A percentile compares a stretch with the other conserved stretches of the same genome.
Evolutionary conservation across 2,797 vertebrate genomes (phyloP).

Genomic region (Discoglossus pictus): DNA sequence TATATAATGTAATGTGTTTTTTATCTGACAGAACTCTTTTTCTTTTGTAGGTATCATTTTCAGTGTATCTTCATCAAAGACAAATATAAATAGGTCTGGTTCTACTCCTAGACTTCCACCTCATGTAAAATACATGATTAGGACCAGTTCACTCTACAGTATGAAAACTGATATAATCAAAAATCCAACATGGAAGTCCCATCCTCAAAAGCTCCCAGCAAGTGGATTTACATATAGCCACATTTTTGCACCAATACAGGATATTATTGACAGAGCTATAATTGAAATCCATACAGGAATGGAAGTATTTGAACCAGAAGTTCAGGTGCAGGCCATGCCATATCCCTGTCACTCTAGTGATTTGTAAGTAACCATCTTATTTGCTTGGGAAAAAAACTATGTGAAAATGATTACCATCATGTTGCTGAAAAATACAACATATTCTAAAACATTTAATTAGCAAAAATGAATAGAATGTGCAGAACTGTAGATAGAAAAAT

Average conservation of each 20-base stretch:
- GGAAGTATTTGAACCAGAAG: conserved; percentile 46
- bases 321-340: conserved; percentile 66
- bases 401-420: background rate
- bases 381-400: no score
- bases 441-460: no score
- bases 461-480: no score
- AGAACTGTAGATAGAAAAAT: no score
- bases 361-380: conserved; percentile 72
- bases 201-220: conserved; percentile 66
- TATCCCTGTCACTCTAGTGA: conserved; percentile 72
- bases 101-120: conserved; percentile 43
- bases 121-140: conserved; percentile 66
- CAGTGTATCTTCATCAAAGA: background rate
- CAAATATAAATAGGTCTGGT: background rate
- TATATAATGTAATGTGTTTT: no score
- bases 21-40: no score
- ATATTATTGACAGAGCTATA: conserved; percentile 71
- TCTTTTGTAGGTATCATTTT: conserved; percentile 64
- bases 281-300: conserved; percentile 59
- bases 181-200: conserved; percentile 68
- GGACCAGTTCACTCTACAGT: conserved; percentile 66
- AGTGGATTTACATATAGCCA: conserved; percentile 69
- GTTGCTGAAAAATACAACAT: background rate
- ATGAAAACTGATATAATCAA: conserved; percentile 65
- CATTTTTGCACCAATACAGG: conserved; percentile 70